These are phyloP conservation scores for Hipparchia semele DNA, from an alignment of 2,888 invertebrate species.

Conservation along the genomic window DNA sequence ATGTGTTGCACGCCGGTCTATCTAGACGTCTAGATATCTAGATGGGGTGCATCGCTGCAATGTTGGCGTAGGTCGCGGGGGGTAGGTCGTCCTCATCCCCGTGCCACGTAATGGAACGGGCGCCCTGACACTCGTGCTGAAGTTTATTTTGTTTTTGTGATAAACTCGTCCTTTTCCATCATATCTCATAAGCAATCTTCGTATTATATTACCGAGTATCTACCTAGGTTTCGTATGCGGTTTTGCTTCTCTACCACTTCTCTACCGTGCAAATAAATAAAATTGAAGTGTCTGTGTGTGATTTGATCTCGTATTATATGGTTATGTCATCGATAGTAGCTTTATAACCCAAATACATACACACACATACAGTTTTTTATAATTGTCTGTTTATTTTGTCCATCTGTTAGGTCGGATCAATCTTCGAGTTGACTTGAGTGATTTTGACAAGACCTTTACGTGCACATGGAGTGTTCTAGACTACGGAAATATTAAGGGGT, in stretches of 20 bases:
- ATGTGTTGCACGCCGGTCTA: constrained; percentile 52
- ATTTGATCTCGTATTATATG: background rate
- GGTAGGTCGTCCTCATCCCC: constrained; percentile 57
- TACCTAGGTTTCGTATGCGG: background rate
- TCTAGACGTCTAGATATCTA: constrained; percentile 62
- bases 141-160: constrained; percentile 38
- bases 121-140: constrained; percentile 43
- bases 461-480: no score
- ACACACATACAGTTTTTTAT: no score
- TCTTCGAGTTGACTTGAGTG: no score
- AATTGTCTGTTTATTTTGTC: no score
- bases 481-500: no score
- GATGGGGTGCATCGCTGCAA: constrained; percentile 71
- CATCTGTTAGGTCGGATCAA: no score
- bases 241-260: background rate
- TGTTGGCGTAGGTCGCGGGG: constrained; percentile 75
- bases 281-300: background rate
- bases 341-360: no score
- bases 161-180: constrained; percentile 25
- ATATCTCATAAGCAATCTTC: constrained; percentile 11
- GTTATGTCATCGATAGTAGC: background rate
- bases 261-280: background rate
- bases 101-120: constrained; percentile 65
- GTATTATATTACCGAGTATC: constrained; percentile 2
- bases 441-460: no score